phyloP scores from a whole-genome alignment of 2,113 vertebrate genomes.

The Miniopterus natalensis region DNA sequence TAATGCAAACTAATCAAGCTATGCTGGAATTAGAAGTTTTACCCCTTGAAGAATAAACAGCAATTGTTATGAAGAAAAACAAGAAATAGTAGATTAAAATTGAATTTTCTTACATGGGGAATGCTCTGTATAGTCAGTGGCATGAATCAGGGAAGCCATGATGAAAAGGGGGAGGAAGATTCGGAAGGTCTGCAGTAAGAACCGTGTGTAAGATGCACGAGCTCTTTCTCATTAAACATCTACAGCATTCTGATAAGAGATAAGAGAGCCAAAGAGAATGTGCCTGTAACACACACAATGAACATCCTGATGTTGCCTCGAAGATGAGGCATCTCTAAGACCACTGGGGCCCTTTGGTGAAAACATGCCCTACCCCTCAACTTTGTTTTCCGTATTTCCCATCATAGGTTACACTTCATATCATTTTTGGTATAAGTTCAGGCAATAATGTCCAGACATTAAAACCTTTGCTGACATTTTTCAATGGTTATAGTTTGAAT shows the following conservation, averaged over 20 bases:
- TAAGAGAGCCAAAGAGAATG: neutral
- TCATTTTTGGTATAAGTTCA: neutral
- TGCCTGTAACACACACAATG: neutral
- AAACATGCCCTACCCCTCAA: fast-evolving
- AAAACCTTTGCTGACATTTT: neutral
- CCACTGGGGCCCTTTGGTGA: neutral
- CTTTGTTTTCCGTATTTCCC: neutral
- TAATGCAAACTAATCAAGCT: neutral
- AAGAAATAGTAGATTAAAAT: neutral
- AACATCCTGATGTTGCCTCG: neutral
- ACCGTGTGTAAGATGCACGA: neutral
- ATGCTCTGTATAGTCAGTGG: neutral
- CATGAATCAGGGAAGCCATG: neutral
- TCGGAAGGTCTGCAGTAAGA: neutral
- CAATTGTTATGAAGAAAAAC: neutral
- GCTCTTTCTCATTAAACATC: neutral
- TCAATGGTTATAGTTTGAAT: slow-evolving; percentile 4
- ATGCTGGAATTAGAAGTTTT: neutral
- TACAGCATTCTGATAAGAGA: neutral
- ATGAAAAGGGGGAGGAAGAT: neutral
- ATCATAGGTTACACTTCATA: neutral
- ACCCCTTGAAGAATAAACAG: neutral
- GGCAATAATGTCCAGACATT: neutral
- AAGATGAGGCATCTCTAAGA: neutral
- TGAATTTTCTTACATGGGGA: neutral